These are phyloP conservation scores for Anableps anableps DNA, from an alignment of 2,797 vertebrate genomes.

Conservation along the genomic window DNA sequence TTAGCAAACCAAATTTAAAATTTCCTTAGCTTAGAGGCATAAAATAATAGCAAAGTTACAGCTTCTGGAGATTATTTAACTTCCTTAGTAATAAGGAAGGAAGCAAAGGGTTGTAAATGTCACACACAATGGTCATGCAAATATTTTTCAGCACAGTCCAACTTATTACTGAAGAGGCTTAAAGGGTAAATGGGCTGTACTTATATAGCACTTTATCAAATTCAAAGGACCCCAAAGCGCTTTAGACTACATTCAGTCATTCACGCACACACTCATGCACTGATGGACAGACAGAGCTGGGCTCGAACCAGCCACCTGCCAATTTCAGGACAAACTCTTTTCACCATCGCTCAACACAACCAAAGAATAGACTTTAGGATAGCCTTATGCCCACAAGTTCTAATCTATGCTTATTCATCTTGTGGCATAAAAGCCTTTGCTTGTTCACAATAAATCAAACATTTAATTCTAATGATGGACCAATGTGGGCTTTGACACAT, in stretches of 20 bases:
- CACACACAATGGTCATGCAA: too few relatives aligned
- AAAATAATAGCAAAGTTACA: slow-evolving; percentile 34
- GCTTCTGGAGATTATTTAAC: slow-evolving; percentile 47
- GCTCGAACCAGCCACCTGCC: too few relatives aligned
- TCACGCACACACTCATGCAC: too few relatives aligned
- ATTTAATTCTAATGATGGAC: not conserved
- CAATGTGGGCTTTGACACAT: not conserved
- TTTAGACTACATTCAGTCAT: too few relatives aligned
- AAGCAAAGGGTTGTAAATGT: slow-evolving; percentile 18
- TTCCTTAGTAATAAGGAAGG: slow-evolving; percentile 27
- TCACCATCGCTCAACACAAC: not conserved
- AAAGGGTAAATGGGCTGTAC: too few relatives aligned
- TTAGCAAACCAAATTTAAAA: slow-evolving; percentile 16
- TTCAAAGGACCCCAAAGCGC: too few relatives aligned
- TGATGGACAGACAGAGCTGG: too few relatives aligned
- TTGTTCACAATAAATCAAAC: not conserved
- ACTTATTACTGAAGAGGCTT: not conserved
- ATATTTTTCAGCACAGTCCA: not conserved
- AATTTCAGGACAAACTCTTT: too few relatives aligned
- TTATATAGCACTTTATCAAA: too few relatives aligned
- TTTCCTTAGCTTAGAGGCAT: slow-evolving; percentile 23
- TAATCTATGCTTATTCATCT: not conserved
- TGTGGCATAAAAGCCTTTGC: not conserved
- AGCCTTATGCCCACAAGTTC: not conserved
- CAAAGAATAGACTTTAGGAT: not conserved